A percentile compares a stretch with the other conserved stretches of the same genome.
Conservation (phyloP, 2,888 invertebrate species). For the Acronicta leporina region DNA sequence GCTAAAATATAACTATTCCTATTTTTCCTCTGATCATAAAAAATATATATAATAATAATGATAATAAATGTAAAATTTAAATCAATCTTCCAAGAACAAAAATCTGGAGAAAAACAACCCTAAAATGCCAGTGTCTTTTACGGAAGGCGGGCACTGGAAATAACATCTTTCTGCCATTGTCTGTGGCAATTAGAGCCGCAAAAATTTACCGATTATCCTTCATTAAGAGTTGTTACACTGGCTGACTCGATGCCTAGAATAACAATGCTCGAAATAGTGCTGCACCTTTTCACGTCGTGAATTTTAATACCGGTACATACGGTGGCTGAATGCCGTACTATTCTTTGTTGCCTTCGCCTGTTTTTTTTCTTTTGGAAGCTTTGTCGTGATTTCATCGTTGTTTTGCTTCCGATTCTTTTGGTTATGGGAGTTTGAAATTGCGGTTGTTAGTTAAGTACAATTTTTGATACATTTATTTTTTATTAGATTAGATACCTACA, state of each 20-base stretch:
- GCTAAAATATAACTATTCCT: too few relatives aligned
- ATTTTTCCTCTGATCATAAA: too few relatives aligned
- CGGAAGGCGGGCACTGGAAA: conserved; percentile 26
- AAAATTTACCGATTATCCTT: conserved; percentile 56
- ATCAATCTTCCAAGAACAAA: conserved; percentile 4
- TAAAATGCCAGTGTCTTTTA: conserved; percentile 32
- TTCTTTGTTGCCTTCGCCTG: conserved; percentile 47
- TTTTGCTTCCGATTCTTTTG: conserved; percentile 59
- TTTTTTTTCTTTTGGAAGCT: conserved; percentile 50
- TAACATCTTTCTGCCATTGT: conserved; percentile 46
- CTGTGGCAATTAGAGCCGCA: conserved; percentile 50
- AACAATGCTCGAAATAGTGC: conserved; percentile 72
- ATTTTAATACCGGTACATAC: conserved; percentile 65
- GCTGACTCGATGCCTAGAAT: conserved; percentile 58
- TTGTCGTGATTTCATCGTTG: conserved; percentile 60
- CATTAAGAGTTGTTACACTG: conserved; percentile 56
- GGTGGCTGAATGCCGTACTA: conserved; percentile 52
- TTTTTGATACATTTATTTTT: neutral
- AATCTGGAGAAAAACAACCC: conserved; percentile 2
- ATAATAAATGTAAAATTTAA: neutral
- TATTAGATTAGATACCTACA: neutral
- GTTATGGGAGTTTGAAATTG: conserved; percentile 4
- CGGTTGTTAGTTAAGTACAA: neutral
- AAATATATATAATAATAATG: neutral
- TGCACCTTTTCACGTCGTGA: conserved; percentile 63